Conservation (phyloP, 2,113 vertebrate genomes). For the Pogona vitticeps region DNA sequence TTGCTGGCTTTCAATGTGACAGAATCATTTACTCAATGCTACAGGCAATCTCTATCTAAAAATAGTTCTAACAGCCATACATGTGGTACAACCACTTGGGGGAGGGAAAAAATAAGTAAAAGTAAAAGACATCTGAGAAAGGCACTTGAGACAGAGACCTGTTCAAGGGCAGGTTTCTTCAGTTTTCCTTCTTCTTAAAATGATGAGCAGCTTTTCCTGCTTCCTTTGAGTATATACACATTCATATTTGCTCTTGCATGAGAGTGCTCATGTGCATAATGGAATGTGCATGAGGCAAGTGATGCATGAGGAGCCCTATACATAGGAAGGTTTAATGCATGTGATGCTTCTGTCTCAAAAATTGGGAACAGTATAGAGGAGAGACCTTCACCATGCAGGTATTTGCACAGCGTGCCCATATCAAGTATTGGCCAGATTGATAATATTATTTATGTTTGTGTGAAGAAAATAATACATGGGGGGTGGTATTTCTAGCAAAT, state of each 20-base stretch:
- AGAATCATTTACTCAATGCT: conserved; percentile 71
- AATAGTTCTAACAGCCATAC: conserved; percentile 68
- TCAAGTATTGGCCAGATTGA: not conserved
- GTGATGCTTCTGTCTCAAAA: not conserved
- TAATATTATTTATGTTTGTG: too few relatives aligned
- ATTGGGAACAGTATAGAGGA: not conserved
- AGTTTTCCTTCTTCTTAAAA: conserved; percentile 31
- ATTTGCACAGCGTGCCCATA: not conserved
- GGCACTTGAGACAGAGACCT: conserved; percentile 51
- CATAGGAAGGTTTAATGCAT: not conserved
- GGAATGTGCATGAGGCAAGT: not conserved
- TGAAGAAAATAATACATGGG: too few relatives aligned
- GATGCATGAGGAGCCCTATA: not conserved
- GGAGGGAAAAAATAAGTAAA: conserved; percentile 52
- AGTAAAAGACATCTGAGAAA: conserved; percentile 62
- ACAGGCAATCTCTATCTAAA: conserved; percentile 72
- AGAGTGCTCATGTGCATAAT: not conserved
- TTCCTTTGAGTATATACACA: conserved; percentile 55
- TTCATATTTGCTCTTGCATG: not conserved
- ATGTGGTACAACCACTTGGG: conserved; percentile 50
- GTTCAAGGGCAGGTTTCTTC: conserved; percentile 48
- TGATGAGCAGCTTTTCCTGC: conserved; percentile 7
- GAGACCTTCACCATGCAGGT: not conserved
- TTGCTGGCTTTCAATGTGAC: conserved; percentile 69
- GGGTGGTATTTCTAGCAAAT: too few relatives aligned